These are phyloP conservation scores for Stratiomys singularior DNA, from an alignment of 2,888 invertebrate species.

Conservation along the genomic window DNA sequence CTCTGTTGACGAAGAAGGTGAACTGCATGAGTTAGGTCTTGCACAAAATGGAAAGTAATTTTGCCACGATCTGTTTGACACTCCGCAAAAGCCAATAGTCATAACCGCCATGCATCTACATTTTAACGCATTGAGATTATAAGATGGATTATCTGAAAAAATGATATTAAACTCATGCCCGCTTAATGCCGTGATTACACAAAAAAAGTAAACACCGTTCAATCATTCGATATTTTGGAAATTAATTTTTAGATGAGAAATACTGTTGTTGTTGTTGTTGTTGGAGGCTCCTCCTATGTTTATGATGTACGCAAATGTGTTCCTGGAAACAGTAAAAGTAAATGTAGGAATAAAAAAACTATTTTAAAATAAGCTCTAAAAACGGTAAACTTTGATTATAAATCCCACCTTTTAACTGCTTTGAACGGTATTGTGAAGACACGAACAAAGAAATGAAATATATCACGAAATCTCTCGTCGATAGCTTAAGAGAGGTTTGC, in stretches of 20 bases:
- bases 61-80: neutral
- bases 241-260: too few species aligned
- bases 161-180: neutral
- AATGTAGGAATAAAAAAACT: neutral
- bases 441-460: too few species aligned
- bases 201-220: too few species aligned
- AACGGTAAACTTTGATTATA: too few species aligned
- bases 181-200: too few species aligned
- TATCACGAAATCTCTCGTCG: too few species aligned
- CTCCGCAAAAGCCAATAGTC: slow-evolving; percentile 14
- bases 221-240: too few species aligned
- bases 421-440: too few species aligned
- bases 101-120: neutral
- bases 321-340: neutral
- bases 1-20: slow-evolving; percentile 86
- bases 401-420: too few species aligned
- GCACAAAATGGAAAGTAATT: slow-evolving; percentile 31
- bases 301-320: neutral
- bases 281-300: neutral
- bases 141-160: neutral
- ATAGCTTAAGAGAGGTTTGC: too few species aligned
- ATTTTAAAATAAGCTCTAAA: neutral
- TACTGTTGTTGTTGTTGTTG: too few species aligned
- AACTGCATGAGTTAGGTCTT: slow-evolving; percentile 70
- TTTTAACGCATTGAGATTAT: slow-evolving; percentile 13